Evolutionary conservation across 2,113 vertebrate genomes (phyloP).

Genomic region (Delphinus delphis): DNA sequence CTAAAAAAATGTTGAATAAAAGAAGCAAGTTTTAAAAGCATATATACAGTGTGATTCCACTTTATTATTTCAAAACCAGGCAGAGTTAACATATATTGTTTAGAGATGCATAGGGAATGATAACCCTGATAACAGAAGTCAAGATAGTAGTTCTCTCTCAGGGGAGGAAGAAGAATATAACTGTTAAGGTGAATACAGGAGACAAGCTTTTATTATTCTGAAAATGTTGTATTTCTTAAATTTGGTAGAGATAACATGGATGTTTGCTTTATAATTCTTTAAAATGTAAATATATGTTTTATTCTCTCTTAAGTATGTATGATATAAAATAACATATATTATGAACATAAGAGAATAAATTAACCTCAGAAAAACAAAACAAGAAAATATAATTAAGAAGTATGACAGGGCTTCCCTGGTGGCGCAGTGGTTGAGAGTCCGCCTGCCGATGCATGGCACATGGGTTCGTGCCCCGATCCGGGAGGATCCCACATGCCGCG

Average conservation of each 20-base stretch:
- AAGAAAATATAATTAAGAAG: background rate
- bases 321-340: background rate
- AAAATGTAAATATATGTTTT: background rate
- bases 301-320: background rate
- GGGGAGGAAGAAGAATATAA: background rate
- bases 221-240: background rate
- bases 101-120: background rate
- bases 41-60: background rate
- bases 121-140: background rate
- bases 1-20: background rate
- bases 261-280: background rate
- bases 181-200: background rate
- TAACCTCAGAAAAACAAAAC: background rate
- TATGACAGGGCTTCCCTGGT: background rate
- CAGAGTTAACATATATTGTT: background rate
- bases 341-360: background rate
- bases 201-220: background rate
- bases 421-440: no score
- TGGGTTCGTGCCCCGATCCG: no score
- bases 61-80: background rate
- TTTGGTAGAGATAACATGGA: background rate
- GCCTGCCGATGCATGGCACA: no score
- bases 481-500: no score
- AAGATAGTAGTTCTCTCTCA: background rate
- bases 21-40: slow-evolving; percentile 10